Conservation (phyloP, 1,140 invertebrate genomes). For the Bombus superbus region DNA sequence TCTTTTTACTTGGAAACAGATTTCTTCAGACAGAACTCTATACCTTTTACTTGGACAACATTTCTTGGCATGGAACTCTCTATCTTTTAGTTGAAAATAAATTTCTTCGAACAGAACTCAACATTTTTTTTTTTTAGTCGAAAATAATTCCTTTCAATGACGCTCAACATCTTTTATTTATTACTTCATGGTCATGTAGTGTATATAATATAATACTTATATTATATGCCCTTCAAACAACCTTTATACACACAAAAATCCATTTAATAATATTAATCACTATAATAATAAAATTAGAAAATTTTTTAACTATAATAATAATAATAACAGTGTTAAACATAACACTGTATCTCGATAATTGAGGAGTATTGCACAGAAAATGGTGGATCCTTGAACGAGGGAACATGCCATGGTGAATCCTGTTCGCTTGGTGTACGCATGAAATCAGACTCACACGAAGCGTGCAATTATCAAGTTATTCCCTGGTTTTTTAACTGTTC, state of each 20-base stretch:
- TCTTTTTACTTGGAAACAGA: no score
- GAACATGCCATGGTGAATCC: not conserved
- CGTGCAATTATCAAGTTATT: conserved; percentile 32
- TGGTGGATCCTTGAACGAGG: not conserved
- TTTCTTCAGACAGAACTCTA: no score
- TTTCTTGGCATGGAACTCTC: no score
- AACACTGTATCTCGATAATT: not conserved
- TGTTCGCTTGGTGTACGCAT: not conserved
- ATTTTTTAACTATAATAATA: not conserved
- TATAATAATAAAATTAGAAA: not conserved
- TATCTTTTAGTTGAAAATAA: no score
- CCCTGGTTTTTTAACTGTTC: conserved; percentile 27
- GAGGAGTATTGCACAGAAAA: not conserved
- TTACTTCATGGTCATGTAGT: no score
- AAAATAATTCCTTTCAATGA: no score
- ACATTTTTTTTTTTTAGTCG: no score
- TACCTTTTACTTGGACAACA: no score
- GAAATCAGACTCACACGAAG: not conserved
- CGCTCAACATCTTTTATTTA: no score
- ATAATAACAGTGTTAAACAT: not conserved
- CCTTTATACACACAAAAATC: not conserved
- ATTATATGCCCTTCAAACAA: not conserved
- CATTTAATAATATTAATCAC: not conserved
- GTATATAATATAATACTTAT: no score
- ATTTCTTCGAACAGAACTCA: no score